Evolutionary conservation across 1,140 invertebrate species (phyloP), one percentile per base, ranked within the genome.

Genomic region (Pseudobourletiella spinata): DNA sequence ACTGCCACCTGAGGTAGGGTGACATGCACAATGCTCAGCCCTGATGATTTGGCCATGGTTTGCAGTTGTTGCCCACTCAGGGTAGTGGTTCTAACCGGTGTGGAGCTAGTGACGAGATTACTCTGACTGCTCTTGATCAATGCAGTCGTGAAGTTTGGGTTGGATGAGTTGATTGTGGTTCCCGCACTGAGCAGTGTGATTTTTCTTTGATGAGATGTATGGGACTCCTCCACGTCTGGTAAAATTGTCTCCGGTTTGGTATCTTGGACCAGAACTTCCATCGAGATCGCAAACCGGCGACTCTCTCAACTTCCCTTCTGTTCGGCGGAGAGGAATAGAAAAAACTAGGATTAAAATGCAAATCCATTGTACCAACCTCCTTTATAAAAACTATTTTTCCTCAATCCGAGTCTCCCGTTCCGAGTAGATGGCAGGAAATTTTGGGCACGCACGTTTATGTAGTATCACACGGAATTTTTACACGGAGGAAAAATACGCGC

Each of bases 21-120:
- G 71, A 89, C 82, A 79, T 91, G 87, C 73, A 89, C 86, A 77
- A 90, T 87, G 78, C 86, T 88, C 76, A 88, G 84, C 59, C 69
- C 69, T 66, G 69, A 72, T 56, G 67, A 69, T 66, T 69, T 69
- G 58, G 67, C 67, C 67, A 69, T 69, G 58, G 67, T 66, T 61
- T 69, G 61, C 25, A 64, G 59, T 62, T 66, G 64, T 48, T 69
- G 64, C 39, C 57, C 61, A 62, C 60, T 69, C n/a, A 60, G 18
- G 43, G 59, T 55, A 39, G 64, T 61, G 46, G 64, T 66, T 69
- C 64, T 69, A 69, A 68, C 67, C 67, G 67, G 61, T 35, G 63
- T 56, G 42, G 59, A 57, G 42, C 54, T 66, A 30, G 63, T 60
- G 51, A 57, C 35, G 58, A 57, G 24, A 65, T 50, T 65, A 54